These are phyloP conservation scores for Tryphoninae sp. DNA, from an alignment of 2,888 invertebrate genomes.

Conservation along the genomic window DNA sequence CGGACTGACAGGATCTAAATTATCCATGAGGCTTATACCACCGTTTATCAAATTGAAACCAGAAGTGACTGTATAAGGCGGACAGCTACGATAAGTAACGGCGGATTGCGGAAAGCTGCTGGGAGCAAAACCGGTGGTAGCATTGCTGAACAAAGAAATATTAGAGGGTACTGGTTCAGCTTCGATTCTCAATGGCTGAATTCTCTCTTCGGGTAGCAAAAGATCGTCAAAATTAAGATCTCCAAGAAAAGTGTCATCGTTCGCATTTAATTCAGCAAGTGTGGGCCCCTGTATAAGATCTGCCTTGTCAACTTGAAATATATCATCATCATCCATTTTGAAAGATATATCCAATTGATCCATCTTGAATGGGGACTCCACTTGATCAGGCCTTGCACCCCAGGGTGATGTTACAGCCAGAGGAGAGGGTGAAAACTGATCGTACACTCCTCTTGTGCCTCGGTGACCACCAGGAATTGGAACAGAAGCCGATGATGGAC, in stretches of 20 bases:
- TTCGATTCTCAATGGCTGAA: slow-evolving; percentile 71
- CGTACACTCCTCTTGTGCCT: slow-evolving; percentile 75
- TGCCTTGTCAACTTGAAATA: slow-evolving; percentile 93
- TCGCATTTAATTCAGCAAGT: slow-evolving; percentile 92
- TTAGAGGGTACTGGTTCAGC: slow-evolving; percentile 59
- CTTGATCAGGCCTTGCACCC: slow-evolving; percentile 83
- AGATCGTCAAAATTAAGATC: slow-evolving; percentile 94
- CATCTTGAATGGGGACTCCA: slow-evolving; percentile 75
- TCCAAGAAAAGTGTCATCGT: slow-evolving; percentile 91
- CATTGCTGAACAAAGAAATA: slow-evolving; percentile 70
- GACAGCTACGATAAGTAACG: slow-evolving; percentile 71
- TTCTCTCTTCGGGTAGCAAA: slow-evolving; percentile 87
- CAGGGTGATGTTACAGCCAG: slow-evolving; percentile 74
- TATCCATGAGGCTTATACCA: slow-evolving; percentile 74
- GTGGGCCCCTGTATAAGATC: slow-evolving; percentile 93
- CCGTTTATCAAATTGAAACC: slow-evolving; percentile 73
- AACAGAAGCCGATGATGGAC: slow-evolving; percentile 78
- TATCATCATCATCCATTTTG: slow-evolving; percentile 94
- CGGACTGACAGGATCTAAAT: slow-evolving; percentile 78
- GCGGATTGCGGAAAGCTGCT: slow-evolving; percentile 79
- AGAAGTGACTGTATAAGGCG: slow-evolving; percentile 68
- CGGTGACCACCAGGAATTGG: slow-evolving; percentile 79
- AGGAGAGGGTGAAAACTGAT: slow-evolving; percentile 79
- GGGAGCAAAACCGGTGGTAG: slow-evolving; percentile 70
- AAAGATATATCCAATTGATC: slow-evolving; percentile 82